Evolutionary conservation across 2,888 invertebrate genomes (phyloP).

Genomic region (Tribolium freemani): DNA sequence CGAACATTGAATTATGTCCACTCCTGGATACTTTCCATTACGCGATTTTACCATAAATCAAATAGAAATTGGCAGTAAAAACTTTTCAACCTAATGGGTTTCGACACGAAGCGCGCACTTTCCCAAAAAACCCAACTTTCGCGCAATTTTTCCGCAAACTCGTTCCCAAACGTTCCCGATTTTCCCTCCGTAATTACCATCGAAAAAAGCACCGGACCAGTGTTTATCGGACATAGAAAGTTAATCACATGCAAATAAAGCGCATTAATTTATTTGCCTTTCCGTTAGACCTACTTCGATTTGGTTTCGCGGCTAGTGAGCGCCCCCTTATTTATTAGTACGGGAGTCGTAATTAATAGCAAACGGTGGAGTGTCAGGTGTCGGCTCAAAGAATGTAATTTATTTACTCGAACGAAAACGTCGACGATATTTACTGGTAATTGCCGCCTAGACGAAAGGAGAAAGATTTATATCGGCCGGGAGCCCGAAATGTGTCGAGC

Average conservation of each 20-base stretch:
- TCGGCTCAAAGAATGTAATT: slow-evolving; percentile 31
- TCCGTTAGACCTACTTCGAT: slow-evolving; percentile 52
- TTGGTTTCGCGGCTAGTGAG: slow-evolving; percentile 14
- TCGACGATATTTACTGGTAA: slow-evolving; percentile 29
- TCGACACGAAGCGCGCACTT: slow-evolving; percentile 8
- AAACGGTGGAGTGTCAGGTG: slow-evolving; percentile 37
- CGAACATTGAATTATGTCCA: slow-evolving; percentile 29
- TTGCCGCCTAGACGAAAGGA: slow-evolving; percentile 5
- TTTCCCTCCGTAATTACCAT: neutral
- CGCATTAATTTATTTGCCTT: slow-evolving; percentile 51
- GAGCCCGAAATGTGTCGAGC: slow-evolving; percentile 21
- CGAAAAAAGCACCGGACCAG: slow-evolving; percentile 2
- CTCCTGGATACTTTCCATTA: slow-evolving; percentile 19
- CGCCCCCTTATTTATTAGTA: slow-evolving; percentile 30
- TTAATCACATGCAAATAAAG: slow-evolving; percentile 53
- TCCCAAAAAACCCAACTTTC: slow-evolving; percentile 21
- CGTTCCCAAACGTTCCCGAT: slow-evolving; percentile 4
- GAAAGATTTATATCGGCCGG: slow-evolving; percentile 13
- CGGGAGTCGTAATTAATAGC: slow-evolving; percentile 36
- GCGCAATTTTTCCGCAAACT: neutral
- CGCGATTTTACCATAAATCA: slow-evolving; percentile 22
- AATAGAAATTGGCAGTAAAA: slow-evolving; percentile 29
- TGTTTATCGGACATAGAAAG: slow-evolving; percentile 48
- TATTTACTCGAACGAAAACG: slow-evolving; percentile 17
- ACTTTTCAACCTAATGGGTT: neutral